Evolutionary conservation across 2,888 invertebrate genomes (phyloP).

Genomic region (Synanthedon formicaeformis): DNA sequence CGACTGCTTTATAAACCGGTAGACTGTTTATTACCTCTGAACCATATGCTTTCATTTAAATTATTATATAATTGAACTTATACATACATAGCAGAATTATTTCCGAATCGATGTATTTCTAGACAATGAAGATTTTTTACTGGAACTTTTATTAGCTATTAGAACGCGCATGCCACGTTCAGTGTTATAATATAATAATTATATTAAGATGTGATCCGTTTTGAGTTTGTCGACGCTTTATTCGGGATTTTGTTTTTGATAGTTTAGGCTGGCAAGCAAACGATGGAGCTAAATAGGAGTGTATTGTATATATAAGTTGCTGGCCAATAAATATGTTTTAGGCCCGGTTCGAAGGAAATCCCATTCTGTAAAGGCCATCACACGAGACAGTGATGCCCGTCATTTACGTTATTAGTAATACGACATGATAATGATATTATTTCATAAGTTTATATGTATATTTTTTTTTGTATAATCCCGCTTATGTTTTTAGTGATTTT

Average conservation of each 20-base stretch:
- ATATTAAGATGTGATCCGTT: neutral
- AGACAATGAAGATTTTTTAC: constrained; percentile 38
- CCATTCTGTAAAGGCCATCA: constrained; percentile 17
- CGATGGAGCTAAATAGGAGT: constrained; percentile 30
- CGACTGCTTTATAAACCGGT: constrained; percentile 62
- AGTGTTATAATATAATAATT: neutral
- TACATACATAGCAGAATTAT: constrained; percentile 31
- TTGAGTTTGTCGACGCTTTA: constrained; percentile 34
- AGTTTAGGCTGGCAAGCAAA: constrained; percentile 4
- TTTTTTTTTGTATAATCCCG: constrained; percentile 39
- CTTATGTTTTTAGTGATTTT: constrained; percentile 63
- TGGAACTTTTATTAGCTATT: constrained; percentile 24
- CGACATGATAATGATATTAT: constrained; percentile 54
- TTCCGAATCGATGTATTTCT: constrained; percentile 24
- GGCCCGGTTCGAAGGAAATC: constrained; percentile 58
- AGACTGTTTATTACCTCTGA: constrained; percentile 64
- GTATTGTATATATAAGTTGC: constrained; percentile 26
- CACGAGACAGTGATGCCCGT: constrained; percentile 50
- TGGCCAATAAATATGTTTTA: constrained; percentile 70
- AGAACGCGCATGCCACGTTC: neutral
- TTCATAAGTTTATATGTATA: constrained; percentile 23
- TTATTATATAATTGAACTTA: constrained; percentile 46
- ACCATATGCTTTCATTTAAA: constrained; percentile 26
- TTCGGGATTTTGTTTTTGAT: constrained; percentile 9
- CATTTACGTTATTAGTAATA: constrained; percentile 41